phyloP scores from a whole-genome alignment of 53 echinoderm and acorn worm genomes.

The Patiria pectinifera region DNA sequence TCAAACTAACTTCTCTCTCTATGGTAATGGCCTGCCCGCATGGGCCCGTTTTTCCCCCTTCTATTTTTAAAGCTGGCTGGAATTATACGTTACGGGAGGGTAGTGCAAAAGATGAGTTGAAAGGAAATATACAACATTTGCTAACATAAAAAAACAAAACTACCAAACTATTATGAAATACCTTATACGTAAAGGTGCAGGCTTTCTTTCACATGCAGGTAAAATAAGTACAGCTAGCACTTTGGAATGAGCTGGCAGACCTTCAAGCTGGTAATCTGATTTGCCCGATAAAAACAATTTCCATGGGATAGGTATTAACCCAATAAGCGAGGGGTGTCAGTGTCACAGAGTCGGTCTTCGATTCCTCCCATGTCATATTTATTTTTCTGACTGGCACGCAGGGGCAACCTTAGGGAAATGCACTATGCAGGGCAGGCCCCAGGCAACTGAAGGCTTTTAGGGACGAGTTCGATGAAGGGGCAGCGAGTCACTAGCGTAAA shows the following conservation, averaged over 20 bases:
- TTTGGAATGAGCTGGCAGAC: not conserved
- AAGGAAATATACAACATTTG: no score
- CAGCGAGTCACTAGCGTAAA: not conserved
- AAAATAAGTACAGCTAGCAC: not conserved
- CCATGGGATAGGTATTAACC: conserved; percentile 44
- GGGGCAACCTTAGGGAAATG: not conserved
- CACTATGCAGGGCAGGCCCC: not conserved
- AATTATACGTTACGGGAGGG: not conserved
- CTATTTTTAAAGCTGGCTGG: not conserved
- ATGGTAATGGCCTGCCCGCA: not conserved
- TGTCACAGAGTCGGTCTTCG: not conserved
- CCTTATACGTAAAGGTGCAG: no score
- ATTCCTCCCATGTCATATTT: conserved; percentile 14
- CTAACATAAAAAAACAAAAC: no score
- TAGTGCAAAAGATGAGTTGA: no score
- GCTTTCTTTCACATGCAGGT: no score
- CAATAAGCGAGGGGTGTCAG: conserved; percentile 18
- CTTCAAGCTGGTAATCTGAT: conserved; percentile 35
- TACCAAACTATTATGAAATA: no score
- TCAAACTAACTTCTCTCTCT: not conserved
- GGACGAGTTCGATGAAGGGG: not conserved
- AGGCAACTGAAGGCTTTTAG: not conserved
- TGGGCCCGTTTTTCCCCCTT: not conserved
- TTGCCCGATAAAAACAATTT: conserved; percentile 32
- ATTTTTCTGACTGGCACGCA: not conserved